A percentile compares a stretch with the other conserved stretches of the same genome.
Conservation (phyloP, 2,113 vertebrate genomes). For the Cavia aperea region DNA sequence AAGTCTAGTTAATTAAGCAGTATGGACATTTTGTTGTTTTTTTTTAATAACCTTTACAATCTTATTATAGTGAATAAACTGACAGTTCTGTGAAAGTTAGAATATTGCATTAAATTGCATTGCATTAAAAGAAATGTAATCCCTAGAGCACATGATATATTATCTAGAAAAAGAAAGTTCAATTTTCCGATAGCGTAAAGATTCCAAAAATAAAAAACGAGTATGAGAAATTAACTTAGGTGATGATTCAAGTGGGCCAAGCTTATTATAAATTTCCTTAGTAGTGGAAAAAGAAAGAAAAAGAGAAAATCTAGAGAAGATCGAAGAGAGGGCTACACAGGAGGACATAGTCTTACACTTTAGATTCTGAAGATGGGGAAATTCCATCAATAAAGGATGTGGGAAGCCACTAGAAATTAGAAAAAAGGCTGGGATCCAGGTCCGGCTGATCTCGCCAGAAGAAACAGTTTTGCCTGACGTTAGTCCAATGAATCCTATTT, state of each 20-base stretch:
- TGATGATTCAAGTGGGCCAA: background rate
- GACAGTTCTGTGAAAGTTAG: background rate
- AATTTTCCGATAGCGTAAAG: background rate
- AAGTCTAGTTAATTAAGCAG: background rate
- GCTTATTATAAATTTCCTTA: background rate
- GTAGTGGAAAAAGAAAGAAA: background rate
- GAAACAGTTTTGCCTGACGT: background rate
- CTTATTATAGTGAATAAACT: background rate
- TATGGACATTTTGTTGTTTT: background rate
- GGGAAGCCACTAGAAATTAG: too few species aligned
- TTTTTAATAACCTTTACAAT: background rate
- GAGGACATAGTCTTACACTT: rapidly evolving
- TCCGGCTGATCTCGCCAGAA: background rate
- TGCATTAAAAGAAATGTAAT: background rate
- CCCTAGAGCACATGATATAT: background rate
- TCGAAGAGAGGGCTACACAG: background rate
- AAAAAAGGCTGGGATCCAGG: background rate
- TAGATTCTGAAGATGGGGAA: background rate
- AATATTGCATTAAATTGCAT: background rate
- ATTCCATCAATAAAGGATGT: background rate
- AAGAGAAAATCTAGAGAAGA: background rate
- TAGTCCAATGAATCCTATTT: background rate
- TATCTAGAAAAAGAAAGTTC: background rate
- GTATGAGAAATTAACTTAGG: background rate
- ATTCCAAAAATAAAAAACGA: background rate